Conservation (phyloP, 2,888 invertebrate genomes). For the Altica lythri region DNA sequence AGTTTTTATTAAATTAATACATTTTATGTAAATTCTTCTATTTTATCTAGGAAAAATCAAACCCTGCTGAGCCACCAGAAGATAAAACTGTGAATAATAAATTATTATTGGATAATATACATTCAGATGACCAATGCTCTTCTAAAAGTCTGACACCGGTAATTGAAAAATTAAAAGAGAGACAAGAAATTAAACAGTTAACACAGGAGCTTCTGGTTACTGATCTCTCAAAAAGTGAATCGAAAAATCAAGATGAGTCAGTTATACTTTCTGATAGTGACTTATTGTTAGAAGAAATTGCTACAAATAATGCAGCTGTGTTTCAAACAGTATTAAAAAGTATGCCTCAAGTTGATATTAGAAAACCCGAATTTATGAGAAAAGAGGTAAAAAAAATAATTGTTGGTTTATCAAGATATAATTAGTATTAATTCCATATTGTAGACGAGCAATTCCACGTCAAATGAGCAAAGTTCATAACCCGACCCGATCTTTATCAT, state of each 20-base stretch:
- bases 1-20: neutral
- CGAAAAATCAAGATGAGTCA: neutral
- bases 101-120: no score
- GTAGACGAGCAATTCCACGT: no score
- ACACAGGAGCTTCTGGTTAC: slow-evolving; percentile 41
- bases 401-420: no score
- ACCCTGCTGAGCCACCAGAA: slow-evolving; percentile 20
- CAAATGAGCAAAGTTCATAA: no score
- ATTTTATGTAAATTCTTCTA: slow-evolving; percentile 1
- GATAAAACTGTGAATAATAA: no score
- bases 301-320: slow-evolving; percentile 65
- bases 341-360: slow-evolving; percentile 34
- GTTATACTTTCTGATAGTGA: slow-evolving; percentile 24
- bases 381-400: slow-evolving; percentile 67
- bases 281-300: slow-evolving; percentile 61
- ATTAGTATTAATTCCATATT: no score
- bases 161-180: slow-evolving; percentile 45
- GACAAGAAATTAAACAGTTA: slow-evolving; percentile 44
- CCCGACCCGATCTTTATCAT: no score
- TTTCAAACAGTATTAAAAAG: slow-evolving; percentile 65
- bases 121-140: neutral
- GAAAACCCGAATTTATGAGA: slow-evolving; percentile 59
- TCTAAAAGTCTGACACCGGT: slow-evolving; percentile 32
- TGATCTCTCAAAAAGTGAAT: slow-evolving; percentile 40
- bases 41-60: slow-evolving; percentile 16